Conservation (phyloP, 1,140 invertebrate genomes). For the Drosophila oshimai region DNA sequence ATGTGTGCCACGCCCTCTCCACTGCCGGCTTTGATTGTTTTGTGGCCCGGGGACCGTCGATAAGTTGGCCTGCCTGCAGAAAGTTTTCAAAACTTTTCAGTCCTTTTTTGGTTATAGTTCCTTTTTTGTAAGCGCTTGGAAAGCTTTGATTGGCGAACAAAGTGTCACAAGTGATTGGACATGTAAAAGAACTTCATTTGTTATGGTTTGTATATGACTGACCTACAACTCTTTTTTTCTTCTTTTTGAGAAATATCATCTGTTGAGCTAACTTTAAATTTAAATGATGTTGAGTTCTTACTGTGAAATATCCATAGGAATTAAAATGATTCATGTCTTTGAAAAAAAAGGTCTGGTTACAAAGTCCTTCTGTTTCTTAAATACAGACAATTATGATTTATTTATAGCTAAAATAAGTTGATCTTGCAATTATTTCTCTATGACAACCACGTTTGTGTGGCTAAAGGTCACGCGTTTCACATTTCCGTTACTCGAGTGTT, state of each 20-base stretch:
- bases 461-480: slow-evolving; percentile 16
- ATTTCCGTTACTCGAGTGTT: slow-evolving; percentile 13
- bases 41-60: slow-evolving; percentile 47
- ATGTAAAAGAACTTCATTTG: slow-evolving; percentile 43
- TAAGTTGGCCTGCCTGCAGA: slow-evolving; percentile 41
- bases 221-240: background rate
- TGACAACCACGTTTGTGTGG: background rate
- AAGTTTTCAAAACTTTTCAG: slow-evolving; percentile 38
- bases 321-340: no score
- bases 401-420: background rate
- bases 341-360: no score
- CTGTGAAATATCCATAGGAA: no score
- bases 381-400: background rate
- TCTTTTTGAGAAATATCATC: background rate
- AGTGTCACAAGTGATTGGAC: slow-evolving; percentile 46
- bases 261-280: background rate
- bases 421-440: background rate
- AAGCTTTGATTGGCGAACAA: slow-evolving; percentile 43
- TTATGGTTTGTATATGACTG: slow-evolving; percentile 1
- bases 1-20: slow-evolving; percentile 29
- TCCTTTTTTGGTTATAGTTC: slow-evolving; percentile 3
- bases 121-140: slow-evolving; percentile 9
- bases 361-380: background rate
- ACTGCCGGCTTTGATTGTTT: slow-evolving; percentile 61
- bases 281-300: no score